Percentiles rank a stretch among this genome's conserved stretches.
phyloP scores from a whole-genome alignment of 2,888 invertebrate genomes.

The Hirtodrosophila cameraria region DNA sequence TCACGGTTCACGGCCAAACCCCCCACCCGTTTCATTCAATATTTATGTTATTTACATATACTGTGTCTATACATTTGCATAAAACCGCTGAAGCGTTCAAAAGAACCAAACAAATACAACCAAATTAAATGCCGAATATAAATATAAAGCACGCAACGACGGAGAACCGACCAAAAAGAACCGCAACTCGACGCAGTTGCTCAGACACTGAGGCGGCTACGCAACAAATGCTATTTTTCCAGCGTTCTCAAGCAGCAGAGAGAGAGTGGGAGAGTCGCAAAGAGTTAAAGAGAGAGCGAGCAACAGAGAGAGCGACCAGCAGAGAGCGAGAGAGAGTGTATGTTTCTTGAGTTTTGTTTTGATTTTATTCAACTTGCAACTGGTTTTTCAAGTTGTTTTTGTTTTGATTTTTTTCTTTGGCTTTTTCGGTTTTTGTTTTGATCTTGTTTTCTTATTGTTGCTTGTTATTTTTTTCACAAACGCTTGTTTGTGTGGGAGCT shows the following conservation, averaged over 20 bases:
- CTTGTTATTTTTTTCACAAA: constrained; percentile 30
- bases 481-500: constrained; percentile 11
- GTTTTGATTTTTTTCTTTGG: constrained; percentile 40
- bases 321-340: constrained; percentile 4
- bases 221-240: constrained; percentile 49
- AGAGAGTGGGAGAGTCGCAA: not conserved
- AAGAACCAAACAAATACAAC: constrained; percentile 9
- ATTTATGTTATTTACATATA: constrained; percentile 51
- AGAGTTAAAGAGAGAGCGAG: not conserved
- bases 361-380: constrained; percentile 64
- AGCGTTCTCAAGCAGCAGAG: constrained; percentile 34
- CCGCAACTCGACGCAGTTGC: constrained; percentile 66
- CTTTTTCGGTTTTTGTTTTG: constrained; percentile 50
- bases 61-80: constrained; percentile 49
- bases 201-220: constrained; percentile 68
- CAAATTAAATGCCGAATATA: constrained; percentile 31
- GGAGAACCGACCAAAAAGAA: constrained; percentile 9
- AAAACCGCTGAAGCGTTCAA: constrained; percentile 37
- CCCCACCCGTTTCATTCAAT: constrained; percentile 33
- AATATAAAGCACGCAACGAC: constrained; percentile 5
- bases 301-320: constrained; percentile 1
- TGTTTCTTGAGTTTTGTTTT: constrained; percentile 72
- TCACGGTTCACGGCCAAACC: constrained; percentile 48
- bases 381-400: constrained; percentile 59
- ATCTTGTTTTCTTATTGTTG: constrained; percentile 36